Base-by-base conservation (phyloP, 2,888 invertebrate genomes). In the Polymixis lichenea region DNA sequence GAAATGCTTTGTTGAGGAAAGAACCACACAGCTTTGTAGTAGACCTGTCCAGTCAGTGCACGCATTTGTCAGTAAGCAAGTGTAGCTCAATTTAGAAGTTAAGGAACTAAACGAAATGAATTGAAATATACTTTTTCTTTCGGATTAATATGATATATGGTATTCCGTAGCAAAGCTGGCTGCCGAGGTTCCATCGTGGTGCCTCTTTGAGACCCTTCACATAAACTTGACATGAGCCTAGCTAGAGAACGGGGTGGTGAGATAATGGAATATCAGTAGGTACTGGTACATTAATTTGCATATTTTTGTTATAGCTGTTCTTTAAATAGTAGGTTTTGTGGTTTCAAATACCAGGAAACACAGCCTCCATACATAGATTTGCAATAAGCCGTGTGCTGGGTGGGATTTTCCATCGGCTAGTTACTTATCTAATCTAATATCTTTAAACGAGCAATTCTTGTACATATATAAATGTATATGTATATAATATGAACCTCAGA, bases 281-380 rank as follows among this genome's bases (percentile, higher is more conserved):
- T n/a, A 43, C n/a, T 43, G 22, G 32, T 32, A 15, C 19, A 28
- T n/a, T n/a, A 2, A 56, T 32, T 56, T n/a, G n/a, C 13, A 9
- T 19, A 56, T n/a, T n/a, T 49, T 58, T 49, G 2, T 6, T 22
- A 49, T 28, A 28, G 13, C 17, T 28, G 22, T 74, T 74, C 25
- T 17, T 11, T 46, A n/a, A 72, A 49, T 38, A n/a, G n/a, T 3
- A 32, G 60, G 43, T 22, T 53, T 53, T 61, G 51, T 43, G 28
- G 60, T 53, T 75, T 25, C 1, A 19, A 72, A 38, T 73, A 5
- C 53, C 28, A 51, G 43, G 43, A 61, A 46, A n/a, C n/a, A 67
- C 4, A 19, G n/a, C 13, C 25, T 38, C 19, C 13, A 19, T 25
- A 25, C 13, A 55, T 13, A 55, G n/a, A 58, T 58, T 53, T 51